Evolutionary conservation across 1,140 invertebrate genomes (phyloP).

Genomic region (Carposina sasakii): DNA sequence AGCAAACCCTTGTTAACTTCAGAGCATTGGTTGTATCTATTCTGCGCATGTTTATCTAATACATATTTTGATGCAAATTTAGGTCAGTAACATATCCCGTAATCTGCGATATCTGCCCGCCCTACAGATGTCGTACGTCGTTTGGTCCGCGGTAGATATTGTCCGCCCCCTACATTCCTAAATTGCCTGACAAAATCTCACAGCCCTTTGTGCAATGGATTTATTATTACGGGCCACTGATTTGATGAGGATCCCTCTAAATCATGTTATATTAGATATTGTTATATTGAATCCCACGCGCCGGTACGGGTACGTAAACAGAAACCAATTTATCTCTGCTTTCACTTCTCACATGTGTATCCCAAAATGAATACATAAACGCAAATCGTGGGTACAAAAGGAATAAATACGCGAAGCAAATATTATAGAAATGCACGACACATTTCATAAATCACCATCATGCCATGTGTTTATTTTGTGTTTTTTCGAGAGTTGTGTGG

Average conservation of each 20-base stretch:
- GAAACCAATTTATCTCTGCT: background rate
- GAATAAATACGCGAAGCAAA: too few species aligned
- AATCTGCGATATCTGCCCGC: conserved; percentile 14
- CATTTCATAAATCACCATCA: too few species aligned
- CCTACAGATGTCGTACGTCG: conserved; percentile 31
- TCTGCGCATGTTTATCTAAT: too few species aligned
- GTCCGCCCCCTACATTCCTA: conserved; percentile 37
- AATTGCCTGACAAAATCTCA: conserved; percentile 52
- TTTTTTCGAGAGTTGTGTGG: too few species aligned
- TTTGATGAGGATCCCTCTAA: conserved; percentile 40
- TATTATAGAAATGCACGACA: too few species aligned
- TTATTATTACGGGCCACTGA: conserved; percentile 56
- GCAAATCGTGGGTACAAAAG: too few species aligned
- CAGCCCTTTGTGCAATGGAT: conserved; percentile 55
- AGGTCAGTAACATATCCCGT: conserved; percentile 12
- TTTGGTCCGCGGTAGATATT: conserved; percentile 32
- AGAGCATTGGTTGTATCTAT: too few species aligned
- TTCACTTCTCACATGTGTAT: too few species aligned
- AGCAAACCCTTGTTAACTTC: too few species aligned
- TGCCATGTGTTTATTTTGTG: too few species aligned
- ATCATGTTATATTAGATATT: conserved; percentile 12
- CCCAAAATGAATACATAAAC: too few species aligned
- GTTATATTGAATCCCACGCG: conserved; percentile 8
- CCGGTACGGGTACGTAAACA: conserved; percentile 3
- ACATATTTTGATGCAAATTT: too few species aligned